Evolutionary conservation across 2,113 vertebrate species (phyloP).

Genomic region (Solea solea): DNA sequence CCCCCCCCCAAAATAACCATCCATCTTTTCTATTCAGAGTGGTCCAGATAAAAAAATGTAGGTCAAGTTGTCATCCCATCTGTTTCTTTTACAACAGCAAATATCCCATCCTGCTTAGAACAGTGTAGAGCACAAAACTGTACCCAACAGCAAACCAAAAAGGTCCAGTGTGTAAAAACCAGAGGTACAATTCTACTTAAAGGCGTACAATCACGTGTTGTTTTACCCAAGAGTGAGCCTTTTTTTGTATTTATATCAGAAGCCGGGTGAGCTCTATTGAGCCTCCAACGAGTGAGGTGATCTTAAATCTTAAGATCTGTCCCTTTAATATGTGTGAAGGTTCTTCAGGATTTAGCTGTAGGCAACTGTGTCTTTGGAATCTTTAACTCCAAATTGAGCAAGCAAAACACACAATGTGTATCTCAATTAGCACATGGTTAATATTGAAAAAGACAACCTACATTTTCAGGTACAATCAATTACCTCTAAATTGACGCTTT

Average conservation of each 20-base stretch:
- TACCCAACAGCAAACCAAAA: neutral
- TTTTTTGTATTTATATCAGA: too few relatives aligned
- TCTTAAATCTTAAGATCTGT: too few relatives aligned
- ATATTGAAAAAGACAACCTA: neutral
- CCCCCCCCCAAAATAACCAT: neutral
- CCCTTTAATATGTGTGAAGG: too few relatives aligned
- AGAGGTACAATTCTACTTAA: too few relatives aligned
- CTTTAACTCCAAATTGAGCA: neutral
- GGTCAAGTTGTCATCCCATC: conserved; percentile 73
- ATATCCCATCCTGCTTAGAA: conserved; percentile 38
- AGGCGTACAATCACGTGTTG: too few relatives aligned
- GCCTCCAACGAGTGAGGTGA: too few relatives aligned
- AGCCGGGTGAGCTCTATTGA: too few relatives aligned
- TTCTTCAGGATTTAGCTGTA: too few relatives aligned
- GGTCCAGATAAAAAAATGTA: conserved; percentile 68
- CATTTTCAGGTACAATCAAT: conserved; percentile 17
- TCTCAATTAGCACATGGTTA: neutral
- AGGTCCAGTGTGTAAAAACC: neutral
- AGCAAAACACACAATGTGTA: neutral
- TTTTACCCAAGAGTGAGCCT: too few relatives aligned
- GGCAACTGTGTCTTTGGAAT: neutral
- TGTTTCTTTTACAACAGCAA: conserved; percentile 66
- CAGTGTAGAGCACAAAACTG: neutral
- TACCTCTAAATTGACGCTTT: neutral
- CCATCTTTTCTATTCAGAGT: conserved; percentile 36